Evolutionary conservation across 2,113 vertebrate species (phyloP), one percentile per base, ranked within the genome.

Genomic region (Erythrolamprus reginae): DNA sequence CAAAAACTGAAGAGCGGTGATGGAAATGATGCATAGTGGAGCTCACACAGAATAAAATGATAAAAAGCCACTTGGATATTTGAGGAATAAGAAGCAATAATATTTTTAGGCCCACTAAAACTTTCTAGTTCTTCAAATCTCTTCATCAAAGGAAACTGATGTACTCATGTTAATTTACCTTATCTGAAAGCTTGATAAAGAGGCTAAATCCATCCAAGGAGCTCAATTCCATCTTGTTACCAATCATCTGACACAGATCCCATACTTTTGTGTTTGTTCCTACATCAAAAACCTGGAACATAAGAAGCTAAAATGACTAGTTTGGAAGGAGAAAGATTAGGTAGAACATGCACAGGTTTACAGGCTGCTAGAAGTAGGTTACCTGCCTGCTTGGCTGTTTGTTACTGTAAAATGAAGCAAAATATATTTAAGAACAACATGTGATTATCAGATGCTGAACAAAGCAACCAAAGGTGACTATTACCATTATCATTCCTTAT

Each of bases 161-260:
- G 19, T 77, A 8, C 15, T 42, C 0, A 2, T 28, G 10, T 2
- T 10, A 2, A 23, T 4, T 87, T 94, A 99, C 99, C 98, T 99
- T 99, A 97, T 99, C 98, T 3, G 97, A 94, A 17, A 98, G 98
- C 97, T 99, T 99, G 92, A 99, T 97, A 94, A 99, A 99, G 93
- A 99, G 97, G 95, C 98, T 98, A 95, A 98, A 99, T 56, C 99
- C 99, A 28, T 99, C 98, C 85, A 98, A 97, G 87, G 98, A 98
- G 28, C 94, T 91, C 92, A 99, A 97, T 70, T 96, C 92, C 70
- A 99, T 95, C 89, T 96, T 97, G 28, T 91, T 92, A 92, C 96
- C 88, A 0, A 99, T 97, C 88, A 61, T 97, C 92, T 97, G 97
- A 93, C 98, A 98, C 23, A 99, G 95, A 5, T 98, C 98, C 61